A percentile compares a stretch with the other conserved stretches of the same genome.
These are phyloP conservation scores for Porites australiensis DNA, from an alignment of 64 coral and sea anemone species.

Conservation along the genomic window DNA sequence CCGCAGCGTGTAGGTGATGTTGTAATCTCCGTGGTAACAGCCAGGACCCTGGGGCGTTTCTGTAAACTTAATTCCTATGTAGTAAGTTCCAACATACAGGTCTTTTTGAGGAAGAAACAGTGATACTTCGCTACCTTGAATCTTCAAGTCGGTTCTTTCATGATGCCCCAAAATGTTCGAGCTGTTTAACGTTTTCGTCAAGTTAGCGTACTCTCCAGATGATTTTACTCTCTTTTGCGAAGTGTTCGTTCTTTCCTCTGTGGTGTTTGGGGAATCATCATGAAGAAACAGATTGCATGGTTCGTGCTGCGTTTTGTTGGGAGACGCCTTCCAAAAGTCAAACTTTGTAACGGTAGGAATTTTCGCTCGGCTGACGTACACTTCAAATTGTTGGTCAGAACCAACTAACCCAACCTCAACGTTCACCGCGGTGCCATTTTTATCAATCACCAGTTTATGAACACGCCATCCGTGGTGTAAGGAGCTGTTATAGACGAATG, in stretches of 20 bases:
- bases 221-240: background rate
- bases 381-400: background rate
- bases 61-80: conserved; percentile 10
- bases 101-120: background rate
- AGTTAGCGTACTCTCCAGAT: background rate
- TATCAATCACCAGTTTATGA: conserved; percentile 19
- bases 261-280: background rate
- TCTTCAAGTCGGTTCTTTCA: background rate
- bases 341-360: conserved; percentile 9
- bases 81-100: conserved; percentile 8
- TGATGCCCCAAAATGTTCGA: background rate
- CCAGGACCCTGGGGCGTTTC: background rate
- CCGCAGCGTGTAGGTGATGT: conserved; percentile 42
- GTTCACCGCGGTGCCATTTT: conserved; percentile 32
- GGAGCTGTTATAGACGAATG: background rate
- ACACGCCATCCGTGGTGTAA: background rate
- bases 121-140: background rate
- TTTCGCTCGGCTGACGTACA: conserved; percentile 19
- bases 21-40: background rate
- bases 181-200: background rate
- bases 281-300: background rate
- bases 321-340: background rate
- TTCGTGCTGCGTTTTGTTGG: background rate
- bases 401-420: conserved; percentile 13
- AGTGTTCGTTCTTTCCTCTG: background rate